A percentile compares a stretch with the other conserved stretches of the same genome.
Evolutionary conservation across 2,113 vertebrate species (phyloP).

Genomic region (Tretioscincus oriximinensis): DNA sequence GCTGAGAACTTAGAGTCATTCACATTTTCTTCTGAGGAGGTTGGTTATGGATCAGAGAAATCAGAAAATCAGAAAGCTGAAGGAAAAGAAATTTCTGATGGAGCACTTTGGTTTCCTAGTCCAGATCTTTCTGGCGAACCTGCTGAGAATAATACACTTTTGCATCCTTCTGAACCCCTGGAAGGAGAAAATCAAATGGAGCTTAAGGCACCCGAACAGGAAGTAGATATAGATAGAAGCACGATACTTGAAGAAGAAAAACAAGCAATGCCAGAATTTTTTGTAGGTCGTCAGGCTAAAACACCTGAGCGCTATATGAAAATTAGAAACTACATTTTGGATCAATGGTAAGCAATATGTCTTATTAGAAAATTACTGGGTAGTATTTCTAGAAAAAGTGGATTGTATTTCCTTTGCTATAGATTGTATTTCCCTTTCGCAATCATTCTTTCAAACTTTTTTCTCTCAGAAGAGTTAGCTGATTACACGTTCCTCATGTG

Average conservation of each 20-base stretch:
- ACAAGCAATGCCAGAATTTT: conserved; percentile 96
- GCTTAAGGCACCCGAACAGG: conserved; percentile 88
- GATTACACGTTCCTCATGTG: background rate
- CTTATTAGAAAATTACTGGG: background rate
- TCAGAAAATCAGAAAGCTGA: conserved; percentile 43
- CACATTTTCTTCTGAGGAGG: conserved; percentile 42
- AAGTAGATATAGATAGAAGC: conserved; percentile 83
- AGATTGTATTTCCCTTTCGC: background rate
- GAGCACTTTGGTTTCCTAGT: background rate
- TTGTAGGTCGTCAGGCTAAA: conserved; percentile 94
- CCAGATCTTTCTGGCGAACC: conserved; percentile 43
- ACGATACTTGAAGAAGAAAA: conserved; percentile 91
- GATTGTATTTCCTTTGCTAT: background rate
- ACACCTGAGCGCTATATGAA: conserved; percentile 96
- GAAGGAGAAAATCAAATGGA: conserved; percentile 74
- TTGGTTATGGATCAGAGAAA: conserved; percentile 30
- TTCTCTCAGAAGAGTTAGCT: background rate
- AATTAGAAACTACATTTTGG: conserved; percentile 97
- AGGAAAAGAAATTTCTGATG: conserved; percentile 2
- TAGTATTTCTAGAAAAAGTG: background rate
- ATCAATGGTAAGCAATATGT: conserved; percentile 85
- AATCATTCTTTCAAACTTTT: background rate
- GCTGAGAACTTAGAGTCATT: conserved; percentile 38
- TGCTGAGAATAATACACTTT: conserved; percentile 46
- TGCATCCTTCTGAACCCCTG: conserved; percentile 59